These are phyloP conservation scores for Pandion haliaetus DNA, from an alignment of 2,113 vertebrate species.

Conservation along the genomic window DNA sequence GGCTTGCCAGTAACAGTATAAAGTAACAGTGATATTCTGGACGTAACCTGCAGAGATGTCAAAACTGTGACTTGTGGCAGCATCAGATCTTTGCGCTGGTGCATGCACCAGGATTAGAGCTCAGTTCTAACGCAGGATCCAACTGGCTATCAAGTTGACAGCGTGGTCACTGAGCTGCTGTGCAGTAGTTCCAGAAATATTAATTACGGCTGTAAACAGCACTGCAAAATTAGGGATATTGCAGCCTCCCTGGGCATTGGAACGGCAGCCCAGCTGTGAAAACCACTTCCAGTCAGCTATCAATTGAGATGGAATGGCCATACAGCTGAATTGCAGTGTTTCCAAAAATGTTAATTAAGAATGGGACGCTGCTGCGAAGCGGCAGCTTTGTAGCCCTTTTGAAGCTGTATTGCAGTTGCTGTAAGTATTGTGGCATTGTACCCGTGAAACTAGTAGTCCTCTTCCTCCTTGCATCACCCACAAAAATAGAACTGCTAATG, in stretches of 20 bases:
- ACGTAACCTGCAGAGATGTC: neutral
- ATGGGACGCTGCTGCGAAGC: conserved; percentile 10
- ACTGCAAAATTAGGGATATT: conserved; percentile 43
- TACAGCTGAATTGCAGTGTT: conserved; percentile 67
- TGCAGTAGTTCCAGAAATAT: conserved; percentile 65
- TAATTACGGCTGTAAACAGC: conserved; percentile 65
- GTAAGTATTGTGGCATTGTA: neutral
- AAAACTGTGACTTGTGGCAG: neutral
- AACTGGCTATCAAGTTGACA: neutral
- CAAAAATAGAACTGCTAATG: neutral
- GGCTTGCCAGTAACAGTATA: neutral
- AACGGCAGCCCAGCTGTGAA: conserved; percentile 72
- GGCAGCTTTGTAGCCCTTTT: conserved; percentile 59
- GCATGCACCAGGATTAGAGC: neutral
- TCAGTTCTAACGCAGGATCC: neutral
- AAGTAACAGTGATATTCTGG: neutral
- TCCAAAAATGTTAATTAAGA: conserved; percentile 74
- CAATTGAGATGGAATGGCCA: conserved; percentile 67
- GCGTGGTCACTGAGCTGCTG: neutral
- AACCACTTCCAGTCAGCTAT: conserved; percentile 68
- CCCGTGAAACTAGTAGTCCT: neutral
- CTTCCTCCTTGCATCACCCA: neutral
- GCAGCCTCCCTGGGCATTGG: conserved; percentile 63
- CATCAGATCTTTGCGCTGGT: neutral
- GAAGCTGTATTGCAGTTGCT: neutral